Conservation (phyloP, 1,140 invertebrate genomes). For the Drosophila parabipectinata region DNA sequence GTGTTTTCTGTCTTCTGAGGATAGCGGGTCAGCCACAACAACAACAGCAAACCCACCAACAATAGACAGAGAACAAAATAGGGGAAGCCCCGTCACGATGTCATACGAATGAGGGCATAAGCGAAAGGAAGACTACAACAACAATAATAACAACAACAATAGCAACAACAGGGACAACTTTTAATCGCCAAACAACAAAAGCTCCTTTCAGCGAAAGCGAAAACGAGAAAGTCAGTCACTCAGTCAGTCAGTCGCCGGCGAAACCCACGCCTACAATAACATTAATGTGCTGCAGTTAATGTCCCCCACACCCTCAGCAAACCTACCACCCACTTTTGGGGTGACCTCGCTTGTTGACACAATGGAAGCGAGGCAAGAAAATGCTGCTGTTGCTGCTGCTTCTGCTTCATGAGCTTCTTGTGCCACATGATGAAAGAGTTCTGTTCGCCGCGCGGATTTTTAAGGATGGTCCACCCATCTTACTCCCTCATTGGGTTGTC, state of each 20-base stretch:
- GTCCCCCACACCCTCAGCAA: constrained; percentile 12
- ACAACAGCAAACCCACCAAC: constrained; percentile 24
- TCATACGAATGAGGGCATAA: constrained; percentile 71
- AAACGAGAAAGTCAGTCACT: constrained; percentile 19
- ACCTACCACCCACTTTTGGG: constrained; percentile 1
- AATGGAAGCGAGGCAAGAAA: constrained; percentile 63
- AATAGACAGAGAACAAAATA: constrained; percentile 38
- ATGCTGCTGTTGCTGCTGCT: constrained; percentile 24
- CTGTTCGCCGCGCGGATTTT: constrained; percentile 33
- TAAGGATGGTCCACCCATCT: constrained; percentile 21
- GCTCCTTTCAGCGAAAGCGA: constrained; percentile 38
- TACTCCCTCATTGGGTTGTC: constrained; percentile 4
- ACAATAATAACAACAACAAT: constrained; percentile 39
- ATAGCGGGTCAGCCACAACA: constrained; percentile 80
- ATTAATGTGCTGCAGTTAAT: constrained; percentile 79
- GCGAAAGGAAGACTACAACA: constrained; percentile 62
- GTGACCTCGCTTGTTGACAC: constrained; percentile 75
- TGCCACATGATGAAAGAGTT: constrained; percentile 51
- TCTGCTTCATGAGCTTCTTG: not conserved
- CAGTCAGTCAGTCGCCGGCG: constrained; percentile 55
- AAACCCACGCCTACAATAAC: constrained; percentile 76
- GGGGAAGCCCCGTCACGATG: constrained; percentile 61
- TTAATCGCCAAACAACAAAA: constrained; percentile 81
- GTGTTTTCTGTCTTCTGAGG: constrained; percentile 57
- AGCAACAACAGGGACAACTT: constrained; percentile 61